phyloP scores from a whole-genome alignment of 2,888 invertebrate genomes.

The Metellina segmentata region DNA sequence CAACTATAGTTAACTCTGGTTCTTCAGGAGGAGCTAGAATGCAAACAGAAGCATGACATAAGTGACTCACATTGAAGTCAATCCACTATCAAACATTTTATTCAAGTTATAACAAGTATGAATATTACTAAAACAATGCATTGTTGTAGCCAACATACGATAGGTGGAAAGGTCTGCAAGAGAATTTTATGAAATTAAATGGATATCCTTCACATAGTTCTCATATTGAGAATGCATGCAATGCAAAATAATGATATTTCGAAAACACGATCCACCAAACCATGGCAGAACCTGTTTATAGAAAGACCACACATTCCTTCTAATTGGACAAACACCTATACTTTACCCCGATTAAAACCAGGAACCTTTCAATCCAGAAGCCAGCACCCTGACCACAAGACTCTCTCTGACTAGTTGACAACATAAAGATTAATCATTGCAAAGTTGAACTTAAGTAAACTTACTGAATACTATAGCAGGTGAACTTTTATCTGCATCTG shows the following conservation, averaged over 20 bases:
- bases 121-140: neutral
- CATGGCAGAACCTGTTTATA: too few species aligned
- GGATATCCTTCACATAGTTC: too few species aligned
- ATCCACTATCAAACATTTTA: neutral
- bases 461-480: slow-evolving; percentile 60
- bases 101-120: neutral
- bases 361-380: too few species aligned
- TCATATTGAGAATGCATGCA: neutral
- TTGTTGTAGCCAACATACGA: neutral
- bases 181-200: too few species aligned
- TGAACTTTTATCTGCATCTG: slow-evolving; percentile 50
- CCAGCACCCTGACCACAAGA: too few species aligned
- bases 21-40: slow-evolving; percentile 64
- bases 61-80: neutral
- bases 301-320: too few species aligned
- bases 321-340: too few species aligned
- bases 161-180: neutral
- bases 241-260: too few species aligned
- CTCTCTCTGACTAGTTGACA: too few species aligned
- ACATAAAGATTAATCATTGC: too few species aligned
- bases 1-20: slow-evolving; percentile 62
- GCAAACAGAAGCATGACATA: neutral
- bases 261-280: too few species aligned
- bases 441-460: neutral
- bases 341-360: too few species aligned